Conservation (phyloP, 2,797 vertebrate genomes). For the Limosa lapponica region DNA sequence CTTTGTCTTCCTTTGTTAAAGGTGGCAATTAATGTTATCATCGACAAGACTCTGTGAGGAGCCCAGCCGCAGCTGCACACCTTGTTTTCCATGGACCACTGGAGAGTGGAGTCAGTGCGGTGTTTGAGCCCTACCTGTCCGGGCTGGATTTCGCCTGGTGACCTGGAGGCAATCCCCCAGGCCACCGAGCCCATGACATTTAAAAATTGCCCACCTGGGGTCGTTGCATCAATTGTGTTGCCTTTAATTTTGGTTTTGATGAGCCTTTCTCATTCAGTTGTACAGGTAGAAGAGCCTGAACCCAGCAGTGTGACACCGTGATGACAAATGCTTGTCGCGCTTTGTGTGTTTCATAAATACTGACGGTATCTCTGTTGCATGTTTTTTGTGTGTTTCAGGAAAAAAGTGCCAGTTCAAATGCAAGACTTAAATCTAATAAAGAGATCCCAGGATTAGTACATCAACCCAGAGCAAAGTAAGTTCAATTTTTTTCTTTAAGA, state of each 20-base stretch:
- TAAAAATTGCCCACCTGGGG: neutral
- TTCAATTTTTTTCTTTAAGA: neutral
- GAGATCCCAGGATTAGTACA: slow-evolving; percentile 83
- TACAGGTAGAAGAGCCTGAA: neutral
- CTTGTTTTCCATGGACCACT: accelerated
- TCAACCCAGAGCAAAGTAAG: slow-evolving; percentile 86
- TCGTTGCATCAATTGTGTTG: neutral
- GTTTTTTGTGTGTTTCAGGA: slow-evolving; percentile 83
- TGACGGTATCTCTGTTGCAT: neutral
- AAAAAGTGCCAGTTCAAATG: slow-evolving; percentile 89
- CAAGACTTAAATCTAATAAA: slow-evolving; percentile 81
- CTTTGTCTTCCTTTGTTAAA: neutral
- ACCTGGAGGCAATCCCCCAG: neutral
- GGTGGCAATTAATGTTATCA: neutral
- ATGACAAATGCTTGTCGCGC: neutral
- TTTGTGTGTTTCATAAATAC: neutral
- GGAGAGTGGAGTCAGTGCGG: accelerated
- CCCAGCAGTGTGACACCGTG: neutral
- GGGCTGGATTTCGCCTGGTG: accelerated
- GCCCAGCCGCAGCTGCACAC: neutral
- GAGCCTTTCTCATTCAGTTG: neutral
- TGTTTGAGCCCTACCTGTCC: accelerated
- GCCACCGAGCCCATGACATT: accelerated
- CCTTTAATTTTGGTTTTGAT: neutral
- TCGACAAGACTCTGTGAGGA: accelerated